phyloP scores from a whole-genome alignment of 1,140 invertebrate genomes.

The Trichoplusia ni region DNA sequence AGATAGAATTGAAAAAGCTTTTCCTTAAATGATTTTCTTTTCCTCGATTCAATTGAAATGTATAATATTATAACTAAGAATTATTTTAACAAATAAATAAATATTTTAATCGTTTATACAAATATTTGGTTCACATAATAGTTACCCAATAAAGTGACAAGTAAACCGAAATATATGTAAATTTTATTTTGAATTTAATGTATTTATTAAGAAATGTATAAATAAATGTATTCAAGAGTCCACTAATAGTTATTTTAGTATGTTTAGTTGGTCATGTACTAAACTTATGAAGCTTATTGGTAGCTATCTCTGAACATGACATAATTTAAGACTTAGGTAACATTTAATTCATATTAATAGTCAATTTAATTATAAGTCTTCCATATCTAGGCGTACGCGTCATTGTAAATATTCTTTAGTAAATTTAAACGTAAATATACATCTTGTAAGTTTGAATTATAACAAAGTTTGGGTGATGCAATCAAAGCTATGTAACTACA shows the following conservation, averaged over 20 bases:
- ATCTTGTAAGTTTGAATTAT: slow-evolving; percentile 25
- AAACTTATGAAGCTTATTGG: slow-evolving; percentile 42
- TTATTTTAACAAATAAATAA: too few species aligned
- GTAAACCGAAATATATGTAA: slow-evolving; percentile 9
- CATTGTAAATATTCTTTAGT: slow-evolving; percentile 66
- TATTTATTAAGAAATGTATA: slow-evolving; percentile 33
- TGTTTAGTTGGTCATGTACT: slow-evolving; percentile 53
- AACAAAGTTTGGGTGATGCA: slow-evolving; percentile 38
- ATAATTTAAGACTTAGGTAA: slow-evolving; percentile 54
- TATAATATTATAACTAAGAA: too few species aligned
- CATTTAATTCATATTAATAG: slow-evolving; percentile 48
- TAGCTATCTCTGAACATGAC: slow-evolving; percentile 64
- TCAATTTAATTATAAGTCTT: slow-evolving; percentile 62
- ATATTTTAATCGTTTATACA: too few species aligned
- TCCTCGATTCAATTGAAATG: too few species aligned
- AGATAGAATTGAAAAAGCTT: too few species aligned
- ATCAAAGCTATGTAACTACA: slow-evolving; percentile 46
- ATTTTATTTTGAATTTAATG: slow-evolving; percentile 1
- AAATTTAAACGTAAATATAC: slow-evolving; percentile 39
- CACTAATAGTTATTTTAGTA: slow-evolving; percentile 45
- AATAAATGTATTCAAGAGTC: slow-evolving; percentile 41
- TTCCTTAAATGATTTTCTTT: too few species aligned
- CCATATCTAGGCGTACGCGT: slow-evolving; percentile 38
- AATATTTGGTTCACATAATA: slow-evolving; percentile 17
- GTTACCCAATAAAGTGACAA: slow-evolving; percentile 30